These are phyloP conservation scores for Taxidea taxus DNA, from an alignment of 2,113 vertebrate species.

Conservation along the genomic window DNA sequence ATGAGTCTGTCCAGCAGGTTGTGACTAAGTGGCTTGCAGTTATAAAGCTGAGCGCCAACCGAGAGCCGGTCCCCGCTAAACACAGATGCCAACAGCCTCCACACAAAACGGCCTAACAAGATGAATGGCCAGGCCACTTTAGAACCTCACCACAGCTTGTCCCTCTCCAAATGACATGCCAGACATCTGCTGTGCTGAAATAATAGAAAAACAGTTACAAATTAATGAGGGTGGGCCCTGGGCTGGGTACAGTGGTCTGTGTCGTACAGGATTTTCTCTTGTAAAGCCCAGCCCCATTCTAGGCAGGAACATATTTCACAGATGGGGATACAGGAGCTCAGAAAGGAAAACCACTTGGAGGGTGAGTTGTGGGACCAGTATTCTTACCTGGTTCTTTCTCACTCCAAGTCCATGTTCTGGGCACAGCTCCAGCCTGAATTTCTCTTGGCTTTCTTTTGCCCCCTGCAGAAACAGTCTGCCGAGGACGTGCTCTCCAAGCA, in stretches of 20 bases:
- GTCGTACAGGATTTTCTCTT: neutral
- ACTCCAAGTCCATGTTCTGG: neutral
- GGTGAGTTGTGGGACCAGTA: neutral
- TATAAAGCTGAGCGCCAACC: neutral
- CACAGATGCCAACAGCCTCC: neutral
- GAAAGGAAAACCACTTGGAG: neutral
- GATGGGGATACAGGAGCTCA: neutral
- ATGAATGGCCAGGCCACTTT: neutral
- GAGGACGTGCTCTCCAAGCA: neutral
- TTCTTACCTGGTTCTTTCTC: neutral
- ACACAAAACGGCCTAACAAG: neutral
- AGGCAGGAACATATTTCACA: neutral
- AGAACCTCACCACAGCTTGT: neutral
- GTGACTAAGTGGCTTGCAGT: conserved; percentile 33
- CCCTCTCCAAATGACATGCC: neutral
- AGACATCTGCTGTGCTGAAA: neutral
- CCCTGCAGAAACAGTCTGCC: neutral
- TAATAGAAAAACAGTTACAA: neutral
- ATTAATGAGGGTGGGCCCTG: neutral
- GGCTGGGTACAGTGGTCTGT: neutral
- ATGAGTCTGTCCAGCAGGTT: neutral
- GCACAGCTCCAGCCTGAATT: neutral
- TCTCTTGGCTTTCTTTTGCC: neutral
- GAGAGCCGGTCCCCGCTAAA: neutral
- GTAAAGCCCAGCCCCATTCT: neutral